phyloP scores from a whole-genome alignment of 1,140 invertebrate genomes.

The Hyposmocoma kahamanoa region DNA sequence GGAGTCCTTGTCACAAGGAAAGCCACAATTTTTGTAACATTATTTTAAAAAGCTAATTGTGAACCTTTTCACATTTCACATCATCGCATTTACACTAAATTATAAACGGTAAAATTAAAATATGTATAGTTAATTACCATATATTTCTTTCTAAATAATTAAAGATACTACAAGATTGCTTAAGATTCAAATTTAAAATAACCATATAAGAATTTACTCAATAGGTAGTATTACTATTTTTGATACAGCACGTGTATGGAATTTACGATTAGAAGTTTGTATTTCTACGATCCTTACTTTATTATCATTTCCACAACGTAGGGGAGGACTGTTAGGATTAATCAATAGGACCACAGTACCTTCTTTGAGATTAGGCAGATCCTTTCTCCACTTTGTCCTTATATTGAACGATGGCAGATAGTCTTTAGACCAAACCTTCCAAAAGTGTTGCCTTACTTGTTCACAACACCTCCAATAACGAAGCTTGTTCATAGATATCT shows the following conservation, averaged over 20 bases:
- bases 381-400: constrained; percentile 6
- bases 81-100: no score
- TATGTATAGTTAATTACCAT: no score
- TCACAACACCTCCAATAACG: constrained; percentile 13
- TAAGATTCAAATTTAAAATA: no score
- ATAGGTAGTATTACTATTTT: not conserved
- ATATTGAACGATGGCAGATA: constrained; percentile 9
- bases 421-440: constrained; percentile 13
- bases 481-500: constrained; percentile 9
- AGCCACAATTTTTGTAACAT: no score
- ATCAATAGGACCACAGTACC: not conserved
- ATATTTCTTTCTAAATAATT: no score
- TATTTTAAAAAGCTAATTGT: no score
- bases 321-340: not conserved
- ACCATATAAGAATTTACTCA: no score
- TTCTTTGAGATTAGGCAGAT: not conserved
- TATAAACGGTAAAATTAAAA: no score
- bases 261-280: not conserved
- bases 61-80: no score
- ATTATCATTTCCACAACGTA: constrained; percentile 13
- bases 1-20: no score
- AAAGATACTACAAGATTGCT: no score
- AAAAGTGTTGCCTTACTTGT: constrained; percentile 16
- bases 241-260: not conserved
- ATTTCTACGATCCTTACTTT: constrained; percentile 3